phyloP scores from a whole-genome alignment of 2,797 vertebrate species.

The Apogon talboti region DNA sequence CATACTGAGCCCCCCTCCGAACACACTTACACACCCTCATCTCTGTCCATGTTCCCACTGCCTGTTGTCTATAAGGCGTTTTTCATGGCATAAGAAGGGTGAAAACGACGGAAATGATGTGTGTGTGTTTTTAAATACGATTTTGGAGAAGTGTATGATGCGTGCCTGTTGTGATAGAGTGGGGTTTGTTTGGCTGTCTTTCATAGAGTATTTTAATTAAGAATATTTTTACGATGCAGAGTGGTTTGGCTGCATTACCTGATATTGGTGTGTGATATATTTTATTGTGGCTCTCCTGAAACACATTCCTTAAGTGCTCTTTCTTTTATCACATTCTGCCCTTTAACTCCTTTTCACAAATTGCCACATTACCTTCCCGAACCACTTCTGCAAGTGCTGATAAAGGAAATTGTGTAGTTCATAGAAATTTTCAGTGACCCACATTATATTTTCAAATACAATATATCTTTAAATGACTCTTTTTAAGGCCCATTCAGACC shows the following conservation, averaged over 20 bases:
- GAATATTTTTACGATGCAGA: slow-evolving; percentile 13
- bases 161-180: slow-evolving; percentile 6
- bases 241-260: neutral
- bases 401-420: slow-evolving; percentile 17
- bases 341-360: slow-evolving; percentile 13
- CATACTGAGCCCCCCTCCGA: slow-evolving; percentile 1
- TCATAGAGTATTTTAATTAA: slow-evolving; percentile 30
- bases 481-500: neutral
- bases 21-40: slow-evolving; percentile 18
- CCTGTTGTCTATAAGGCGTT: slow-evolving; percentile 26
- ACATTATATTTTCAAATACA: slow-evolving; percentile 3
- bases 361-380: slow-evolving; percentile 3
- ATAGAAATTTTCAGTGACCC: slow-evolving; percentile 4
- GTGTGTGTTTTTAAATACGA: neutral
- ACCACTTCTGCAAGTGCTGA: slow-evolving; percentile 1
- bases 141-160: slow-evolving; percentile 19
- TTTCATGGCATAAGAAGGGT: slow-evolving; percentile 57
- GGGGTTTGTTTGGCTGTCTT: slow-evolving; percentile 41
- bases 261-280: neutral
- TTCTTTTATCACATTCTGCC: neutral
- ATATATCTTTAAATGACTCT: slow-evolving; percentile 8
- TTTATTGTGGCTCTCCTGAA: neutral
- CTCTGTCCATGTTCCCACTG: slow-evolving; percentile 28
- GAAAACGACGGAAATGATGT: slow-evolving; percentile 19
- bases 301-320: neutral